Evolutionary conservation across 1,140 invertebrate genomes (phyloP).

Genomic region (Chironomus tepperi): DNA sequence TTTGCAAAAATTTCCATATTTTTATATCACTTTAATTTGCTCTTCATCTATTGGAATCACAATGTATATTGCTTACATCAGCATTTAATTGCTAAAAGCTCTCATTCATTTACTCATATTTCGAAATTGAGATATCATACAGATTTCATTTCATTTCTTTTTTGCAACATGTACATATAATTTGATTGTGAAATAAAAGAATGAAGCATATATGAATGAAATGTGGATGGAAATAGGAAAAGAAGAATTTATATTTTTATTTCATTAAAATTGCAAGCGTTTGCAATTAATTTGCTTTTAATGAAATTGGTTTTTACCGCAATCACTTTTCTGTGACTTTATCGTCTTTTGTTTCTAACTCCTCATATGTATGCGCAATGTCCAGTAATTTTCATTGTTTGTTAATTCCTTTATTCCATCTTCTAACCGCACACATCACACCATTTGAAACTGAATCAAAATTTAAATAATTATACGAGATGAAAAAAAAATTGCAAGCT

Average conservation of each 20-base stretch:
- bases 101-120: background rate
- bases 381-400: background rate
- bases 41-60: background rate
- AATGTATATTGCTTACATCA: background rate
- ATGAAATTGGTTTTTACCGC: constrained; percentile 18
- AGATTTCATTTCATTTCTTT: too few relatives aligned
- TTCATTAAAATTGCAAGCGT: constrained; percentile 18
- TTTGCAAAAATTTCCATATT: constrained; percentile 17
- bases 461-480: too few relatives aligned
- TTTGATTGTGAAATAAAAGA: background rate
- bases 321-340: background rate
- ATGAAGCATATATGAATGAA: background rate
- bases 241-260: constrained; percentile 14
- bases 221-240: background rate
- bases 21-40: constrained; percentile 19
- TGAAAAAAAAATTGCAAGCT: too few relatives aligned
- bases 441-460: too few relatives aligned
- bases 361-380: background rate
- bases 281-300: constrained; percentile 24
- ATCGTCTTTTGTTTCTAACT: background rate
- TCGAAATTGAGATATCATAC: background rate
- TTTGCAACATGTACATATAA: background rate
- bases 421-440: too few relatives aligned
- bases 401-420: too few relatives aligned
- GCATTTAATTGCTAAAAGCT: background rate